phyloP scores from a whole-genome alignment of 2,888 invertebrate species.

The Lochmaea crataegi region DNA sequence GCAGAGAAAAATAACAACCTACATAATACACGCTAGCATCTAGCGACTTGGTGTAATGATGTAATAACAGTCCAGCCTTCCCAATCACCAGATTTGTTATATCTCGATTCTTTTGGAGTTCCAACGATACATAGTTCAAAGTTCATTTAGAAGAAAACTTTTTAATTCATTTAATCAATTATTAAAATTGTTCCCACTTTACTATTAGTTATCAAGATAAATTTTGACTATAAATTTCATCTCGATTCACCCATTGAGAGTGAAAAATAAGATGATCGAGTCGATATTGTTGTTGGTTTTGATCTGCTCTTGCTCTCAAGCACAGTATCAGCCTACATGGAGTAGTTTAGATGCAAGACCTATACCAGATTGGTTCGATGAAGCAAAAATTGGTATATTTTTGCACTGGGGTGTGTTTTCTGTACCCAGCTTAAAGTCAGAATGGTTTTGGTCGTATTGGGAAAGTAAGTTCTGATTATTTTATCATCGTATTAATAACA shows the following conservation, averaged over 20 bases:
- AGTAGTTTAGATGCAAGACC: conserved; percentile 84
- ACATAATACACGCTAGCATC: too few species aligned
- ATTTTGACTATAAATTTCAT: neutral
- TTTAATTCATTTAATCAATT: too few species aligned
- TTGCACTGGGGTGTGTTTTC: conserved; percentile 95
- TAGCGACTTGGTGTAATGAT: too few species aligned
- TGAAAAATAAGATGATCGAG: neutral
- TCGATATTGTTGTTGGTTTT: neutral
- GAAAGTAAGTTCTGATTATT: conserved; percentile 67
- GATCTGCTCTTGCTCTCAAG: conserved; percentile 6
- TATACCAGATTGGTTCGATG: conserved; percentile 89
- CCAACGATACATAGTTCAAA: too few species aligned
- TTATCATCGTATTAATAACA: neutral
- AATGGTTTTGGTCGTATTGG: conserved; percentile 95
- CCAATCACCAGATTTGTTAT: too few species aligned
- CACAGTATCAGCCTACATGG: conserved; percentile 80
- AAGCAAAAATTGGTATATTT: conserved; percentile 92
- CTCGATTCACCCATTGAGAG: too few species aligned
- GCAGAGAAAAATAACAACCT: too few species aligned
- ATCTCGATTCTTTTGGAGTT: too few species aligned
- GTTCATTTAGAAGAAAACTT: too few species aligned
- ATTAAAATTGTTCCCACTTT: too few species aligned
- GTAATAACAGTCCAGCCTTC: too few species aligned
- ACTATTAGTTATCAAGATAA: neutral
- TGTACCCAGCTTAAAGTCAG: conserved; percentile 87